phyloP scores from a whole-genome alignment of 2,113 vertebrate species.

The Ibidorhyncha struthersii region DNA sequence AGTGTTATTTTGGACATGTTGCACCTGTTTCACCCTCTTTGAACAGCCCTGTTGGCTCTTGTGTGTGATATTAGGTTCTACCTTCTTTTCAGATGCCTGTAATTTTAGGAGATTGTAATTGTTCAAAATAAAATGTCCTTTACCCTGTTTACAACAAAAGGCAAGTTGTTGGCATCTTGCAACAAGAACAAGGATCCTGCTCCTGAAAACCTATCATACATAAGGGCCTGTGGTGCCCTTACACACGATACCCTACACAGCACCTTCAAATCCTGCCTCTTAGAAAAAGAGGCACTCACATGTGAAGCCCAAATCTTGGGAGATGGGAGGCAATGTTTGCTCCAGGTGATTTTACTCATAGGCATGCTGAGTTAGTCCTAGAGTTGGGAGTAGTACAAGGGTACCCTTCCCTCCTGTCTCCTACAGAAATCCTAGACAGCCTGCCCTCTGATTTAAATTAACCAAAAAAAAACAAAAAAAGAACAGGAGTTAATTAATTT shows the following conservation, averaged over 20 bases:
- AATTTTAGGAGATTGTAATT: neutral
- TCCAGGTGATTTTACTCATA: neutral
- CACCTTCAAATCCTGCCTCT: neutral
- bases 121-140: neutral
- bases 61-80: neutral
- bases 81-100: neutral
- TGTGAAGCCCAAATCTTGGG: neutral
- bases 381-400: neutral
- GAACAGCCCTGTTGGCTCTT: neutral
- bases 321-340: neutral
- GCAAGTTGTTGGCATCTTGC: neutral
- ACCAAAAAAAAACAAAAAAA: slow-evolving; percentile 23
- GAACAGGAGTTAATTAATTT: slow-evolving; percentile 54
- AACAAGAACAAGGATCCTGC: neutral
- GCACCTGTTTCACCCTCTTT: neutral
- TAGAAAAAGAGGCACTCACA: neutral
- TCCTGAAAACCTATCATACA: neutral
- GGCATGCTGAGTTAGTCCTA: neutral
- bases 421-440: neutral
- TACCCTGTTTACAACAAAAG: neutral
- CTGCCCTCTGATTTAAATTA: slow-evolving; percentile 1
- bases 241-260: fast-evolving
- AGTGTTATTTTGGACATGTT: neutral
- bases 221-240: neutral
- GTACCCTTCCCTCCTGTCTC: neutral